Evolutionary conservation across 2,113 vertebrate genomes (phyloP), one percentile per base, ranked within the genome.

Genomic region (Cinclus mexicanus): DNA sequence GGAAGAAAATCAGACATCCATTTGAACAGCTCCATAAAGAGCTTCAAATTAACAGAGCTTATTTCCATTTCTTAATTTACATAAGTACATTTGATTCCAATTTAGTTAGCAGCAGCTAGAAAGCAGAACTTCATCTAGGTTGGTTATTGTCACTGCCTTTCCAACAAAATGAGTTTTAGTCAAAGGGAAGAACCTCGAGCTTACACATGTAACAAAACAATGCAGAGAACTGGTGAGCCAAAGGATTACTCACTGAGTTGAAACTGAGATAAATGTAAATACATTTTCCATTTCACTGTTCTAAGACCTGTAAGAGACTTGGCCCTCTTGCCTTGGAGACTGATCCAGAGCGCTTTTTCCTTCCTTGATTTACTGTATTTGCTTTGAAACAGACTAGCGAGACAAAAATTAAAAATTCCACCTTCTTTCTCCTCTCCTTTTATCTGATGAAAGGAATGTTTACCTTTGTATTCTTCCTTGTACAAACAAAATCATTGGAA

Each of bases 51-150:
- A 96, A 86, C 6, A 0, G 72, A 41, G 86, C 93, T 97, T 92
- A 95, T 91, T 94, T 96, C 65, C 60, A 95, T 93, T 95, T 95
- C 83, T 93, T 88, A 15, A 96, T 96, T 96, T 97, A 95, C 92
- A 92, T 95, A 96, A 95, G 80, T 86, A 49, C 68, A 92, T 83
- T 90, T 87, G 91, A 96, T 94, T 95, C 68, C 82, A 84, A 94
- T 94, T 95, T 94, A 93, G 86, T 92, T 94, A 94, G 59, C 50
- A 67, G 68, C 52, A 71, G 89, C 83, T 59, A 67, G 91, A 72
- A 92, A 94, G 94, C 83, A 93, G 71, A 96, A 88, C 85, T 88
- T 88, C 71, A 50, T 42, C 29, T 76, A 69, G 94, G 83, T 47
- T 95, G 88, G 88, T 83, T 81, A 81, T 70, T 92, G 92, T 50